phyloP scores from a whole-genome alignment of 2,797 vertebrate genomes.

The Distichodus sexfasciatus region DNA sequence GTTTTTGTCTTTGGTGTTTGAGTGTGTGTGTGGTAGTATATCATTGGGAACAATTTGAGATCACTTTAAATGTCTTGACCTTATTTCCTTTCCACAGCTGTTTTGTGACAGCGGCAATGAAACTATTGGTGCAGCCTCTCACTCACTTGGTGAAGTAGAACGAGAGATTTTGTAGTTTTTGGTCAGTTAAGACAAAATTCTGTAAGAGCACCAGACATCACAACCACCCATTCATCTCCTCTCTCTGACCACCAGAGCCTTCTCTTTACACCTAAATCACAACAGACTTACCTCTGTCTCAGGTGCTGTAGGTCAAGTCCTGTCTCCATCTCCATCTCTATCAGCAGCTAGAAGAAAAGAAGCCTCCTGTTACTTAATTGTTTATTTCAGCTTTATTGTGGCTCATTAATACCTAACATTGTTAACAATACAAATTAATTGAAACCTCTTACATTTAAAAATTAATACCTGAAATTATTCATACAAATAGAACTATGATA shows the following conservation, averaged over 20 bases:
- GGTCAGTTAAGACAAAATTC: neutral
- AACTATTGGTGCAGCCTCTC: slow-evolving; percentile 7
- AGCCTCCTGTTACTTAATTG: too few relatives aligned
- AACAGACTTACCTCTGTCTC: neutral
- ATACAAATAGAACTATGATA: too few relatives aligned
- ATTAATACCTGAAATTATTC: too few relatives aligned
- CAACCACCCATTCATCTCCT: neutral
- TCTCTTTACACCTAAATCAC: too few relatives aligned
- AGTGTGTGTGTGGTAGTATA: slow-evolving; percentile 11
- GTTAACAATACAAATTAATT: too few relatives aligned
- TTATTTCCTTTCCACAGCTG: slow-evolving; percentile 4
- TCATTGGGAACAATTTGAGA: slow-evolving; percentile 21
- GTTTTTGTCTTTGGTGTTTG: slow-evolving; percentile 9
- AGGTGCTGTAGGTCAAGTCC: neutral
- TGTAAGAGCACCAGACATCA: neutral
- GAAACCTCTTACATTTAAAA: too few relatives aligned
- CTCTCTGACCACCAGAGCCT: too few relatives aligned
- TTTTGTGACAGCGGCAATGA: neutral
- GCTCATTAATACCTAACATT: too few relatives aligned
- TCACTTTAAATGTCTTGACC: slow-evolving; percentile 27
- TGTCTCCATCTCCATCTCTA: neutral
- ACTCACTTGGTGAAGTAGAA: slow-evolving; percentile 2
- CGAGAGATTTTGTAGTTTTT: neutral
- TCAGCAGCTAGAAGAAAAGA: slow-evolving; percentile 4
- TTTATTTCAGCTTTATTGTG: too few relatives aligned